A percentile compares a stretch with the other conserved stretches of the same genome.
These are phyloP conservation scores for Rhamphomyia laevipes DNA, from an alignment of 2,888 invertebrate genomes.

Conservation along the genomic window DNA sequence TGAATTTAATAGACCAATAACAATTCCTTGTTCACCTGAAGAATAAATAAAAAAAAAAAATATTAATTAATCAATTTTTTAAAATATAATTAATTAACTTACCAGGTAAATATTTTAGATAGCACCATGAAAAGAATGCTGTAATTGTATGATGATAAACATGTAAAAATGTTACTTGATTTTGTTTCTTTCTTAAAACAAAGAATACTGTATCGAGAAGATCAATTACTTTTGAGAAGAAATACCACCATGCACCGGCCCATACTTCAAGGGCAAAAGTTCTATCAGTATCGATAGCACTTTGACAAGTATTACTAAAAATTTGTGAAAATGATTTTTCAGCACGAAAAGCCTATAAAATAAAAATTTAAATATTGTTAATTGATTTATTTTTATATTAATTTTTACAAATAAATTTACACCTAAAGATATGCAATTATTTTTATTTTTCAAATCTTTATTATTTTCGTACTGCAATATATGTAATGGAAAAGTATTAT, in stretches of 20 bases:
- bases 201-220: slow-evolving; percentile 77
- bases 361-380: slow-evolving; percentile 1
- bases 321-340: slow-evolving; percentile 48
- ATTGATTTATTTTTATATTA: too few species aligned
- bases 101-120: slow-evolving; percentile 66
- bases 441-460: too few species aligned
- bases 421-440: background rate
- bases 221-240: slow-evolving; percentile 66
- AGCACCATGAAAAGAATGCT: slow-evolving; percentile 70
- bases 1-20: slow-evolving; percentile 40
- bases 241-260: slow-evolving; percentile 64
- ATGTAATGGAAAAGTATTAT: too few species aligned
- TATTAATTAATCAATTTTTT: background rate
- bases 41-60: slow-evolving; percentile 2
- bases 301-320: slow-evolving; percentile 25
- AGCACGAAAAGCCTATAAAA: slow-evolving; percentile 39
- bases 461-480: too few species aligned
- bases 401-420: background rate
- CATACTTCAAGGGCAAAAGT: slow-evolving; percentile 20
- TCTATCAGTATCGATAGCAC: background rate
- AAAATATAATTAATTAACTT: slow-evolving; percentile 12
- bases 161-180: slow-evolving; percentile 78
- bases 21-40: slow-evolving; percentile 37
- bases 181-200: slow-evolving; percentile 78
- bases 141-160: slow-evolving; percentile 79